phyloP scores from a whole-genome alignment of 1,140 invertebrate species.

The Drosophila pandora region DNA sequence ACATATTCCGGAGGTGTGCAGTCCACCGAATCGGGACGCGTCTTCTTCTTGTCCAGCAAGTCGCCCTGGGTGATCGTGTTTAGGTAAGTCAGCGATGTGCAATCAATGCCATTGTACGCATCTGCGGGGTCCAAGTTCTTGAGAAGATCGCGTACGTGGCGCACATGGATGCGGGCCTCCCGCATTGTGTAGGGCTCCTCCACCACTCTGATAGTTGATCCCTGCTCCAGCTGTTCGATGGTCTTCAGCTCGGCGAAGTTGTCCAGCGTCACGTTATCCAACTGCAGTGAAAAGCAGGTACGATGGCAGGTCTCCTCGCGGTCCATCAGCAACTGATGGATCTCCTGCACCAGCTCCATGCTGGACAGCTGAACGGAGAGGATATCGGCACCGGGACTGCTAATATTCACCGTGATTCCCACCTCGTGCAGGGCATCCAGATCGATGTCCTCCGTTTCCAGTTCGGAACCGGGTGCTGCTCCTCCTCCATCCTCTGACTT shows the following conservation, averaged over 20 bases:
- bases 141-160: conserved; percentile 97
- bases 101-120: conserved; percentile 97
- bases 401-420: conserved; percentile 96
- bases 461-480: conserved; percentile 15
- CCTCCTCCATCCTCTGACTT: conserved; percentile 7
- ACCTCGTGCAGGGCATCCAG: conserved; percentile 97
- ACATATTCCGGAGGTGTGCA: conserved; percentile 99
- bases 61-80: conserved; percentile 87
- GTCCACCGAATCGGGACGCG: conserved; percentile 94
- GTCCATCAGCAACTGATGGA: conserved; percentile 99
- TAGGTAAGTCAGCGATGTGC: conserved; percentile 97
- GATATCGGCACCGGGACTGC: conserved; percentile 93
- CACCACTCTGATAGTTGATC: conserved; percentile 95
- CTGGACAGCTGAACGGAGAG: conserved; percentile 98
- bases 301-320: conserved; percentile 98
- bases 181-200: conserved; percentile 99
- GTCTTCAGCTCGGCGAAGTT: conserved; percentile 99
- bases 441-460: conserved; percentile 67
- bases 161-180: conserved; percentile 98
- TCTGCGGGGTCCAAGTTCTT: conserved; percentile 97
- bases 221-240: conserved; percentile 97
- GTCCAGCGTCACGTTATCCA: conserved; percentile 96
- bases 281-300: conserved; percentile 98
- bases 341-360: conserved; percentile 99
- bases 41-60: conserved; percentile 93